Base-by-base conservation (phyloP, 2,888 invertebrate genomes). In the Drosophila nr. perissopoda region DNA sequence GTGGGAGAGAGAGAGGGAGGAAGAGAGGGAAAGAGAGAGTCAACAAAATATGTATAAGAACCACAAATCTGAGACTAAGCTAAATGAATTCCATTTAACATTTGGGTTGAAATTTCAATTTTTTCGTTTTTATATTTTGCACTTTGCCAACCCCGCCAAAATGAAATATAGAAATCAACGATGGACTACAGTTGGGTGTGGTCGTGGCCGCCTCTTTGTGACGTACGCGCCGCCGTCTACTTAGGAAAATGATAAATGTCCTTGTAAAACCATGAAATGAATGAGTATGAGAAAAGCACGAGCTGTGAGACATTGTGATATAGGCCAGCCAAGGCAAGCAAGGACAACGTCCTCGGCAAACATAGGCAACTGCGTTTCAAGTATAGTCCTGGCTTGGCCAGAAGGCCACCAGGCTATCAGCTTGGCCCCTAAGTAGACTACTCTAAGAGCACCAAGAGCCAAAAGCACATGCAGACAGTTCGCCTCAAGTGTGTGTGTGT, bases 191-290 rank as follows among this genome's bases (percentile, higher is more conserved):
- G 42, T 29, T 38, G 53, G 68, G 66, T 64, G 71, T 74, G 76
- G 73, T 8, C 57, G 57, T 29, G 64, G 56, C 56, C 71, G 80
- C 72, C 82, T 83, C 87, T 84, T 83, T 83, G 82, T 87, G 81
- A 81, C 83, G 74, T 87, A 82, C 81, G 83, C 78, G 76, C 63
- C 80, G 74, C 68, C 69, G 85, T 82, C 85, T 83, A 82, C 80
- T 83, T 87, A 80, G 61, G 71, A 73, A 82, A 88, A 89, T 90
- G 90, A 90, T 88, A 89, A 90, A 89, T 90, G 90, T 86, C 80
- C 87, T 86, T 89, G 90, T 77, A 83, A 84, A 82, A 83, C 88
- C 76, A 86, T 83, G 82, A 90, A 85, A 90, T 87, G 88, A 89
- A 89, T 90, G 86, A 90, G 88, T 83, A 76, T 72, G 80, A 69